Conservation (phyloP, 2,888 invertebrate species). For the Synanthedon andrenaeformis region DNA sequence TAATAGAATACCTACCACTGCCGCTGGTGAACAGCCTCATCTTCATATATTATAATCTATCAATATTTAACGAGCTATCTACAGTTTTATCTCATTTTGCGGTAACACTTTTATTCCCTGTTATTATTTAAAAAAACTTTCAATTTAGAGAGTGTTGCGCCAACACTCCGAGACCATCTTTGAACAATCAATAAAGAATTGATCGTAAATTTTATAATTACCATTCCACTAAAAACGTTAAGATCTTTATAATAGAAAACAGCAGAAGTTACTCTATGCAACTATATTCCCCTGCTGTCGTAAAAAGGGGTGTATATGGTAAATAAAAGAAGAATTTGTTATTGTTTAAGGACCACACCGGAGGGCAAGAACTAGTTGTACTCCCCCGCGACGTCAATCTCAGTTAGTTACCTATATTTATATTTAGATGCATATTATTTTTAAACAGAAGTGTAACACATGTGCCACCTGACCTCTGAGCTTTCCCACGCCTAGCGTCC, state of each 20-base stretch:
- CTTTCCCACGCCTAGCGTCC: slow-evolving; percentile 60
- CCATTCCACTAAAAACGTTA: not conserved
- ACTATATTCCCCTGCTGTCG: not conserved
- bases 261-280: too few relatives aligned
- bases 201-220: not conserved
- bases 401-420: slow-evolving; percentile 41
- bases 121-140: too few relatives aligned
- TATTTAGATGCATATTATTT: slow-evolving; percentile 61
- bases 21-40: too few relatives aligned
- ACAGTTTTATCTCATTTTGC: too few relatives aligned
- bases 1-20: too few relatives aligned
- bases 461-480: slow-evolving; percentile 66
- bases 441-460: slow-evolving; percentile 61
- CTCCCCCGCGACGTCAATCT: slow-evolving; percentile 54
- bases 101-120: too few relatives aligned
- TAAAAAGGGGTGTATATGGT: not conserved
- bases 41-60: too few relatives aligned
- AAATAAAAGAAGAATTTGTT: slow-evolving; percentile 38
- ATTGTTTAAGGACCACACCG: slow-evolving; percentile 66
- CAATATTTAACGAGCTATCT: too few relatives aligned
- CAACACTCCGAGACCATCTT: not conserved
- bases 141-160: not conserved
- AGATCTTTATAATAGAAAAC: too few relatives aligned
- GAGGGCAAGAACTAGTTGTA: slow-evolving; percentile 18
- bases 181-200: not conserved